Conservation (phyloP, 1,140 invertebrate species). For the Grapholita molesta region DNA sequence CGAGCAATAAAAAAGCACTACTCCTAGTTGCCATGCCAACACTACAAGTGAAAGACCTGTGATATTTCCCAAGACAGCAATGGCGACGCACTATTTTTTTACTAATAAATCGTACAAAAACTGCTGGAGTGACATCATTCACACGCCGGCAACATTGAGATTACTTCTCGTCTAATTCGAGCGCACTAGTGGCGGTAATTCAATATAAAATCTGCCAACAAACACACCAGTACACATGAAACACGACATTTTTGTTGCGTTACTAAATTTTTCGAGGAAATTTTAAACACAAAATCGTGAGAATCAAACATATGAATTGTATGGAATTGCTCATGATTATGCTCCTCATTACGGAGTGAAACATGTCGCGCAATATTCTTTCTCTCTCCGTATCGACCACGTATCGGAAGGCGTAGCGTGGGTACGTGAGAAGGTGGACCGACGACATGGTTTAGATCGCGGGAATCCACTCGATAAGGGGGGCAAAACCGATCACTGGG, state of each 20-base stretch:
- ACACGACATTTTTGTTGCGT: not conserved
- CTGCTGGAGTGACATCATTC: conserved; percentile 1
- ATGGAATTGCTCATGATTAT: too few relatives aligned
- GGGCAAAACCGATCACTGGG: too few relatives aligned
- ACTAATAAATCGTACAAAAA: not conserved
- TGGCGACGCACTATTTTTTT: not conserved
- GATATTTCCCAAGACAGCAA: not conserved
- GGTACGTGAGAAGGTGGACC: too few relatives aligned
- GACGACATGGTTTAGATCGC: too few relatives aligned
- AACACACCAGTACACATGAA: not conserved
- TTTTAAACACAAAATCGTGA: not conserved
- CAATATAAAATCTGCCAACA: conserved; percentile 13
- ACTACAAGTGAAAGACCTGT: not conserved
- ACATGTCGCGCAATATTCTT: too few relatives aligned
- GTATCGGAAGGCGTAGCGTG: too few relatives aligned
- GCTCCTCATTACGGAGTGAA: too few relatives aligned
- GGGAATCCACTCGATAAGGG: too few relatives aligned
- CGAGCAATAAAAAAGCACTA: too few relatives aligned
- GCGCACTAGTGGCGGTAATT: conserved; percentile 7
- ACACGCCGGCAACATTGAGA: not conserved
- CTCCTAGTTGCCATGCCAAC: not conserved
- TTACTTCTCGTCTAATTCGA: conserved; percentile 5
- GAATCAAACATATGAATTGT: too few relatives aligned
- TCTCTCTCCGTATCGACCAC: too few relatives aligned
- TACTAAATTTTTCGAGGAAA: not conserved